Percentiles rank a stretch among this genome's conserved stretches.
These are phyloP conservation scores for Phylloscopus whistleri DNA, from an alignment of 2,113 vertebrate species.

Conservation along the genomic window DNA sequence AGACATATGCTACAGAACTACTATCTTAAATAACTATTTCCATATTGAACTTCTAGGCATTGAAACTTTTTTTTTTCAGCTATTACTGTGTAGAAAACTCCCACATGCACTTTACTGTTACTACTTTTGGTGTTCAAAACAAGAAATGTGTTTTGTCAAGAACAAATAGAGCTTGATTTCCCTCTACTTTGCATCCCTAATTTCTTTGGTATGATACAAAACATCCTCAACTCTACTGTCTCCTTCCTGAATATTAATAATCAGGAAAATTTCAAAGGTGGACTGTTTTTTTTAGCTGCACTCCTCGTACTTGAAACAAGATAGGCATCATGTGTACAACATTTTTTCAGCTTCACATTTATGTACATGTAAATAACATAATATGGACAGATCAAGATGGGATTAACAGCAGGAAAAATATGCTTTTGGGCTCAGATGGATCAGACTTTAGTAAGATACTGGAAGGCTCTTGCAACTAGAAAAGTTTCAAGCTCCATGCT, in stretches of 20 bases:
- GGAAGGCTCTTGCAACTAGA: not conserved
- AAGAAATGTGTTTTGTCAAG: not conserved
- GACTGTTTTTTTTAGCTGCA: not conserved
- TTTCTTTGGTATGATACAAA: not conserved
- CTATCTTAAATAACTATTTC: not conserved
- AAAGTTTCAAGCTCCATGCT: not conserved
- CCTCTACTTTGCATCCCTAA: not conserved
- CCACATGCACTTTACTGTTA: not conserved
- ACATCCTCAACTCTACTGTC: not conserved
- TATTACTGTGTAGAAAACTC: not conserved
- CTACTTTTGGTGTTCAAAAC: not conserved
- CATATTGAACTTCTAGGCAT: not conserved
- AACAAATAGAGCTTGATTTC: not conserved
- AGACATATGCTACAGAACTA: not conserved
- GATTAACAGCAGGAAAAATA: not conserved
- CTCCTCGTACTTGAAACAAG: not conserved
- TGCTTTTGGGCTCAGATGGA: not conserved
- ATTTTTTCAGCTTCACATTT: not conserved
- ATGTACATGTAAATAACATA: not conserved
- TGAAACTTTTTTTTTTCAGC: not conserved
- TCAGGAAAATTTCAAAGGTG: not conserved
- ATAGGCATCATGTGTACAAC: rapidly evolving
- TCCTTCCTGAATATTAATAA: not conserved
- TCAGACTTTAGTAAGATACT: not conserved
- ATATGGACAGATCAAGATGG: not conserved